Percentiles rank a stretch among this genome's conserved stretches.
These are phyloP conservation scores for Catharus ustulatus DNA, from an alignment of 2,797 vertebrate genomes.

Conservation along the genomic window DNA sequence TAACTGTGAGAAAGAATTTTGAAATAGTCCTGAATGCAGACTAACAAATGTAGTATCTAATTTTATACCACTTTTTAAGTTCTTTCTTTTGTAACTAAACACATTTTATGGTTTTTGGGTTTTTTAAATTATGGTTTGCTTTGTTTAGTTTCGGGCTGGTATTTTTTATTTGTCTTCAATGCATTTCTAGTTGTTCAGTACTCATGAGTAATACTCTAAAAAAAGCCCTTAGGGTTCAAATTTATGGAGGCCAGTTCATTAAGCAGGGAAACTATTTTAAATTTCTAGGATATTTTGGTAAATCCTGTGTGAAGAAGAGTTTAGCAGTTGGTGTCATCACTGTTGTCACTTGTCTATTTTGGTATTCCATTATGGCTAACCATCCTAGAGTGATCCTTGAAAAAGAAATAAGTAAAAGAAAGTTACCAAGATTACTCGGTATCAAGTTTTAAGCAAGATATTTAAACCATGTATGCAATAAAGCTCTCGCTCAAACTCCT, in stretches of 20 bases:
- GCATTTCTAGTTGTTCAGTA: not conserved
- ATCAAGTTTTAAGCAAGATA: not conserved
- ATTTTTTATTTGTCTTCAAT: constrained; percentile 21
- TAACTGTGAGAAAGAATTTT: not conserved
- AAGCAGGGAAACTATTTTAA: not conserved
- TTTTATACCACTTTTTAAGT: not conserved
- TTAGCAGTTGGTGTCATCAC: not conserved
- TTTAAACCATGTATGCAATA: not conserved
- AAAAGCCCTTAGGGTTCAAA: not conserved
- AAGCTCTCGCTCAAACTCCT: not conserved
- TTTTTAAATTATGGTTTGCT: constrained; percentile 30
- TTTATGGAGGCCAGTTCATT: not conserved
- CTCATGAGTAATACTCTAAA: constrained; percentile 4
- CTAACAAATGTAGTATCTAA: not conserved
- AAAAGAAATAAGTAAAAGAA: not conserved
- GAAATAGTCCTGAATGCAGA: not conserved
- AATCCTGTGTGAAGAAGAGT: not conserved
- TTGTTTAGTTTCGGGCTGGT: constrained; percentile 1
- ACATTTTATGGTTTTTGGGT: not conserved
- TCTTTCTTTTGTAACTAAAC: constrained; percentile 26
- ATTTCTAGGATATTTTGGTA: not conserved
- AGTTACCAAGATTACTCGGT: not conserved
- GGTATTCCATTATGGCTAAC: not conserved
- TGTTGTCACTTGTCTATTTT: not conserved
- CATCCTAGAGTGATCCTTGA: not conserved